A percentile compares a stretch with the other conserved stretches of the same genome.
Conservation (phyloP, 1,140 invertebrate genomes). For the Drosophila lowei region DNA sequence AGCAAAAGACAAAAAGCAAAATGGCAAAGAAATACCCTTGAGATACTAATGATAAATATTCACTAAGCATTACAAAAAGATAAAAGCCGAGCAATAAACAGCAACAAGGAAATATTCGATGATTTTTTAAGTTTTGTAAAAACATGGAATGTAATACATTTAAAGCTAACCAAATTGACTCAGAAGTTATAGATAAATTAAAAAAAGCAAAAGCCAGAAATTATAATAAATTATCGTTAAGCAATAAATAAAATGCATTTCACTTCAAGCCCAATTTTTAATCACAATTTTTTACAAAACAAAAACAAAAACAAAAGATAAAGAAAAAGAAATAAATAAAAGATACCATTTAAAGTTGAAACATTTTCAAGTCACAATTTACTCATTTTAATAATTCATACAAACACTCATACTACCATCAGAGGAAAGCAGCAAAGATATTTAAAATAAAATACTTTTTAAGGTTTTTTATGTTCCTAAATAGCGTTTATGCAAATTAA, state of each 20-base stretch:
- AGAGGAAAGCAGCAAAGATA: slow-evolving; percentile 34
- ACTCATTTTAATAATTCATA: slow-evolving; percentile 28
- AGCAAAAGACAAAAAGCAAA: slow-evolving; percentile 36
- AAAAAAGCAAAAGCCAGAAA: slow-evolving; percentile 41
- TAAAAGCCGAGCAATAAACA: slow-evolving; percentile 8
- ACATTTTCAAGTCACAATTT: slow-evolving; percentile 35
- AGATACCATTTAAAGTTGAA: slow-evolving; percentile 38
- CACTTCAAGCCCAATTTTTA: slow-evolving; percentile 44
- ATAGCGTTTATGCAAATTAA: slow-evolving; percentile 65
- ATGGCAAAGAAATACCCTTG: slow-evolving; percentile 48
- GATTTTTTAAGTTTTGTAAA: slow-evolving; percentile 20
- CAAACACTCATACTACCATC: slow-evolving; percentile 21
- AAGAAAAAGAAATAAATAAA: slow-evolving; percentile 9
- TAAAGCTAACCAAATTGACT: slow-evolving; percentile 40
- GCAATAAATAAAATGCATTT: slow-evolving; percentile 35
- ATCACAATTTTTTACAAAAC: slow-evolving; percentile 44
- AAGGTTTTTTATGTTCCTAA: slow-evolving; percentile 72
- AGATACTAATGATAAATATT: slow-evolving; percentile 61
- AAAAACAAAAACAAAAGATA: slow-evolving; percentile 19
- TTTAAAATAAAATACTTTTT: slow-evolving; percentile 36
- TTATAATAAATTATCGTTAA: slow-evolving; percentile 40
- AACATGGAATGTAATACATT: slow-evolving; percentile 6
- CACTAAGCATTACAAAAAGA: slow-evolving; percentile 61
- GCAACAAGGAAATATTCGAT: slow-evolving; percentile 4
- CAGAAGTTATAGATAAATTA: slow-evolving; percentile 64